Evolutionary conservation across 2,888 invertebrate genomes (phyloP).

Genomic region (Torymus tubicola): DNA sequence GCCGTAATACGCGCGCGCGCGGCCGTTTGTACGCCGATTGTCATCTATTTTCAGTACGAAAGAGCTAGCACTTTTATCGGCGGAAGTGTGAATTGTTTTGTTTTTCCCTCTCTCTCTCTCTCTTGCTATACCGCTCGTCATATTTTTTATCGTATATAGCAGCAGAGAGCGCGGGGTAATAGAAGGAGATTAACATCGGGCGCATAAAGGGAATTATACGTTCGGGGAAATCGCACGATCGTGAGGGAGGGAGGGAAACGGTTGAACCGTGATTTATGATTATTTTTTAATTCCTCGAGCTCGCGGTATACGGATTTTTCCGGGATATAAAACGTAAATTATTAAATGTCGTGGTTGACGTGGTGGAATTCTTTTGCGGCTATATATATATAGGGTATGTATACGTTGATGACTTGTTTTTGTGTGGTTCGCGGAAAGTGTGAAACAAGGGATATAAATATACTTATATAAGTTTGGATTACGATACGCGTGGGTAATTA

Average conservation of each 20-base stretch:
- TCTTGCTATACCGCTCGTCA: neutral
- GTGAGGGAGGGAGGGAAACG: neutral
- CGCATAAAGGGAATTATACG: slow-evolving; percentile 39
- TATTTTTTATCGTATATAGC: slow-evolving; percentile 1
- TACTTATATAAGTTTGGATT: too few species aligned
- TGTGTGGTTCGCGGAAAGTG: too few species aligned
- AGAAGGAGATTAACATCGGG: slow-evolving; percentile 43
- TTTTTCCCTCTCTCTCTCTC: neutral
- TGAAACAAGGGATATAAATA: too few species aligned
- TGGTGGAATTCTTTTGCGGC: neutral
- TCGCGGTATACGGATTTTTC: neutral
- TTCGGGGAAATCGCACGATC: slow-evolving; percentile 9
- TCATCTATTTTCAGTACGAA: slow-evolving; percentile 33
- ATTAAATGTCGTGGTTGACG: neutral
- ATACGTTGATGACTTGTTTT: neutral
- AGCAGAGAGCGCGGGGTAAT: neutral
- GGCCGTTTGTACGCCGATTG: slow-evolving; percentile 28
- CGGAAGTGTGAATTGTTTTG: slow-evolving; percentile 36
- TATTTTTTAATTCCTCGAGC: slow-evolving; percentile 14
- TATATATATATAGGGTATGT: neutral
- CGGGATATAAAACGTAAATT: neutral
- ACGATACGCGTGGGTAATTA: too few species aligned
- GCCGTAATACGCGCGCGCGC: neutral
- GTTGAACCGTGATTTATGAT: slow-evolving; percentile 34
- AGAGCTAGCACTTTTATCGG: slow-evolving; percentile 24